phyloP scores from a whole-genome alignment of 2,797 vertebrate species.

The Lepilemur septentrionalis region DNA sequence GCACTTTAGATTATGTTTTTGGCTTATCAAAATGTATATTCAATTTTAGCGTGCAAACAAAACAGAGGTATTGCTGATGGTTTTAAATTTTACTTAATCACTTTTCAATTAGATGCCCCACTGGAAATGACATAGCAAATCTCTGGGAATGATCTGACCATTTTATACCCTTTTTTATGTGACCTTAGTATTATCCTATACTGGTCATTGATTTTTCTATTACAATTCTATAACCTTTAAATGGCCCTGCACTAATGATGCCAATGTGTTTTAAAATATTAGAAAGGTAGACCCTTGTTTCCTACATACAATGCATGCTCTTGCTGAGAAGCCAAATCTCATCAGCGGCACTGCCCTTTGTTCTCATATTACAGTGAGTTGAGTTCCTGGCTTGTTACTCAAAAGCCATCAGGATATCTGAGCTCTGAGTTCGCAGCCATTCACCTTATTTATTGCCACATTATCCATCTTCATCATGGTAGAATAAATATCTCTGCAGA shows the following conservation, averaged over 20 bases:
- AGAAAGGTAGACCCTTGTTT: slow-evolving; percentile 59
- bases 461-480: slow-evolving; percentile 79
- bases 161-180: slow-evolving; percentile 2
- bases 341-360: slow-evolving; percentile 67
- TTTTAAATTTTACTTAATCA: slow-evolving; percentile 38
- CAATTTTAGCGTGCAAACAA: slow-evolving; percentile 36
- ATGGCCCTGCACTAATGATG: slow-evolving; percentile 39
- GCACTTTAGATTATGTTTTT: slow-evolving; percentile 45
- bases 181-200: slow-evolving; percentile 56
- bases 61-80: background rate
- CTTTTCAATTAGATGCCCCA: background rate
- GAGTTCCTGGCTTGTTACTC: slow-evolving; percentile 53
- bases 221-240: slow-evolving; percentile 66
- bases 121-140: background rate
- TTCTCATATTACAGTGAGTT: slow-evolving; percentile 76
- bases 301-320: slow-evolving; percentile 25
- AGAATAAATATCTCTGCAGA: slow-evolving; percentile 78
- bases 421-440: slow-evolving; percentile 71
- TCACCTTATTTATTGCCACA: slow-evolving; percentile 78
- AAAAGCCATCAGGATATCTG: slow-evolving; percentile 74
- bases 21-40: slow-evolving; percentile 1
- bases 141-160: slow-evolving; percentile 23
- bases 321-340: slow-evolving; percentile 72
- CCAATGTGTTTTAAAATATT: slow-evolving; percentile 42
- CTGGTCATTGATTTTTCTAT: slow-evolving; percentile 66